Base-by-base conservation (phyloP, 2,113 vertebrate species). In the Dipodomys spectabilis region DNA sequence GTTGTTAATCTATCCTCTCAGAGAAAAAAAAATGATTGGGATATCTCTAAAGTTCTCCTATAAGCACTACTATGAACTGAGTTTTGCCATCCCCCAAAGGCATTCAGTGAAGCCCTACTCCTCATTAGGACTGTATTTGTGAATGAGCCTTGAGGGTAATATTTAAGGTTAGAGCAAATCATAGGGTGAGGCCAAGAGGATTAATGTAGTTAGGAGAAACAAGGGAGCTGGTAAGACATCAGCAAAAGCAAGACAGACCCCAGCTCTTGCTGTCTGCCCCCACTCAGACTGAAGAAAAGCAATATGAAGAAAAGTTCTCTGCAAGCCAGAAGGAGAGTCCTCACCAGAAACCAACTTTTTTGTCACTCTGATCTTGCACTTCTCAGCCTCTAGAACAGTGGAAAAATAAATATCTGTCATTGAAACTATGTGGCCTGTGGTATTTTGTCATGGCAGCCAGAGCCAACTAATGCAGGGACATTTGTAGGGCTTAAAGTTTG, bases 361-460 rank as follows among this genome's bases (percentile, higher is more conserved):
- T 27, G 19, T 39, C 81, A 68, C 67, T 57, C 91, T 82, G 71
- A 71, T 78, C 69, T 35, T 74, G 65, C 45, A 45, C 83, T 86
- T 71, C 7, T 22, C 45, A 25, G 39, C 16, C 28, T 81, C 74
- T n/a, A 82, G 65, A 93, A 44, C 80, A 60, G 18, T 18, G 23
- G 62, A 27, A 57, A 88, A 73, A 84, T 84, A 45, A 75, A 45
- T 15, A 13, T 57, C 53, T 78, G 28, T 25, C 53, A 30, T 35
- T 67, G 23, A 75, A 81, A 49, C 65, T 44, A 22, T 64, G 22
- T 64, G 62, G 62, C 23, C 23, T 39, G 78, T 1, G 57, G 39
- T 79, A 35, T 85, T 82, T 88, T 95, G 69, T 74, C 88, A 57
- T 45, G 53, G 57, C 35, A 84, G n/a, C 57, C 71, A 35, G 27